Evolutionary conservation across 2,113 vertebrate genomes (phyloP).

Genomic region (Pseudolaguvia tuberculata): DNA sequence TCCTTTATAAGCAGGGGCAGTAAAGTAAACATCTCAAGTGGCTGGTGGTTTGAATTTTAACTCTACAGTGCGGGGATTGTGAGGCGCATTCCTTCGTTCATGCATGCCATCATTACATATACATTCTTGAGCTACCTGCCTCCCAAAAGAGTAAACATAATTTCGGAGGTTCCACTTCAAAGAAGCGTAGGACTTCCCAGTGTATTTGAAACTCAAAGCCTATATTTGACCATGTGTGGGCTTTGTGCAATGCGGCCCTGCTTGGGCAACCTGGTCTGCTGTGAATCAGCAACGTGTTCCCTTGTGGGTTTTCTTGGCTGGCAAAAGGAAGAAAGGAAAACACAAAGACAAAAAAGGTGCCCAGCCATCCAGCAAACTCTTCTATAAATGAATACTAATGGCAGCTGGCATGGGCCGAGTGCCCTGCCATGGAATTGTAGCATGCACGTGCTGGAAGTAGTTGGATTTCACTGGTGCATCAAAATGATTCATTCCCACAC

Average conservation of each 20-base stretch:
- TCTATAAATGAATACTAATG: constrained; percentile 54
- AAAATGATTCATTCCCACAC: constrained; percentile 4
- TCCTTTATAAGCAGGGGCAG: constrained; percentile 31
- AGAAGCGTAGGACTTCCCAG: constrained; percentile 65
- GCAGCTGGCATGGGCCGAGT: constrained; percentile 21
- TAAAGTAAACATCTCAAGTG: constrained; percentile 62
- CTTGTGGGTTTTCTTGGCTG: constrained; percentile 39
- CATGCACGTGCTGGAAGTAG: constrained; percentile 20
- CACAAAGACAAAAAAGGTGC: constrained; percentile 58
- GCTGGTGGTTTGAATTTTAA: constrained; percentile 56
- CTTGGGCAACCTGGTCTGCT: constrained; percentile 40
- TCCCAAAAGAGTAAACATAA: constrained; percentile 63
- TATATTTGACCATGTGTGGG: constrained; percentile 16
- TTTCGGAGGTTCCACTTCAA: constrained; percentile 70
- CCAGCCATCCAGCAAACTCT: constrained; percentile 20
- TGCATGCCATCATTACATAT: constrained; percentile 62
- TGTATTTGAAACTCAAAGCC: constrained; percentile 37
- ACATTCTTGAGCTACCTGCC: constrained; percentile 64
- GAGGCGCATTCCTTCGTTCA: constrained; percentile 62
- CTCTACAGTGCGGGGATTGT: constrained; percentile 70
- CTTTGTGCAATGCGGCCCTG: constrained; percentile 25
- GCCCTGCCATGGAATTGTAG: constrained; percentile 52
- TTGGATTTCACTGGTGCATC: constrained; percentile 9
- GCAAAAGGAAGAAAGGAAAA: constrained; percentile 49
- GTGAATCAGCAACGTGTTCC: constrained; percentile 43